A percentile compares a stretch with the other conserved stretches of the same genome.
These are phyloP conservation scores for Hippopotamyrus pictus DNA, from an alignment of 2,797 vertebrate genomes.

Conservation along the genomic window DNA sequence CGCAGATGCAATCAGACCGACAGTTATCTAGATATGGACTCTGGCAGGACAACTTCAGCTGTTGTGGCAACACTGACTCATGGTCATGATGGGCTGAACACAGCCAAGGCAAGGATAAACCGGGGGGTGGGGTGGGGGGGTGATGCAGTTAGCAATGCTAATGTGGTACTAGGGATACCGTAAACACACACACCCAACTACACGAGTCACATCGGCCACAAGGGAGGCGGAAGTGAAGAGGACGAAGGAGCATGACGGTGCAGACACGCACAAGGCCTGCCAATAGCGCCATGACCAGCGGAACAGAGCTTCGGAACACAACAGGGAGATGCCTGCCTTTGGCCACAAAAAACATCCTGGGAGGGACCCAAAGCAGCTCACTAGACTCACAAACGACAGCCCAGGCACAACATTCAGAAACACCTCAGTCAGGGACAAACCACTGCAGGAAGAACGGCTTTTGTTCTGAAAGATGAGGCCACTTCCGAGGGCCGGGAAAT, in stretches of 20 bases:
- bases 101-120: not conserved
- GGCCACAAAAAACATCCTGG: not conserved
- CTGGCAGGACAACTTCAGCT: conserved; percentile 7
- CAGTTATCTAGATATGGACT: not conserved
- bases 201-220: not conserved
- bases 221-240: not conserved
- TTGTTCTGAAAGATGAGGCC: not conserved
- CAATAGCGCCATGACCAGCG: not conserved
- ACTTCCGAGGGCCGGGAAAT: not conserved
- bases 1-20: too few relatives aligned
- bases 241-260: not conserved
- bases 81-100: not conserved
- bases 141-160: not conserved
- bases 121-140: not conserved
- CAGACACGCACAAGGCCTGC: not conserved
- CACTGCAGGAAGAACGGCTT: not conserved
- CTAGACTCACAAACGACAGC: not conserved
- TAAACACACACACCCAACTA: not conserved
- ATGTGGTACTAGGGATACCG: conserved; percentile 8
- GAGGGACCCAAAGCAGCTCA: not conserved
- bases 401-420: not conserved
- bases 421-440: not conserved
- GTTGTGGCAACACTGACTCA: conserved; percentile 26
- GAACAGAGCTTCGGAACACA: not conserved
- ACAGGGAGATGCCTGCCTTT: not conserved